Evolutionary conservation across 2,888 invertebrate species (phyloP).

Genomic region (Orthonychiurus folsomi): DNA sequence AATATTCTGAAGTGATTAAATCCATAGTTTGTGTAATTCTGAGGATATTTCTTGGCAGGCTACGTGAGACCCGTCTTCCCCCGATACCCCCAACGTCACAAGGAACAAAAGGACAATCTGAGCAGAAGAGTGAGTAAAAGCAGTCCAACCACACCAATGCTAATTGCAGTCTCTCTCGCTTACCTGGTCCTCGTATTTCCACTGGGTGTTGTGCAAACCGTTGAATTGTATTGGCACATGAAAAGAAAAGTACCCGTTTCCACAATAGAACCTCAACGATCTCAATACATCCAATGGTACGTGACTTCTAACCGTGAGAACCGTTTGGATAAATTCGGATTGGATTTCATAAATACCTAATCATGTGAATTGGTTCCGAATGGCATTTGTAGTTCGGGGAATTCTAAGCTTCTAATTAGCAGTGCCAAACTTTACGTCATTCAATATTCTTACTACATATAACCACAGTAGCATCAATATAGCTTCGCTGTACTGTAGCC

Average conservation of each 20-base stretch:
- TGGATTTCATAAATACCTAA: no score
- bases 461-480: no score
- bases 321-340: no score
- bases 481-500: no score
- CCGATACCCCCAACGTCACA: background rate
- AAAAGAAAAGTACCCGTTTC: conserved; percentile 41
- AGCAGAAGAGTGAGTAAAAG: conserved; percentile 15
- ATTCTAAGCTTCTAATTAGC: no score
- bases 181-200: conserved; percentile 44
- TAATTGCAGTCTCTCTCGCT: conserved; percentile 44
- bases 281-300: conserved; percentile 43
- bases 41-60: background rate
- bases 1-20: no score
- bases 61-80: background rate
- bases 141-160: conserved; percentile 42
- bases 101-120: background rate
- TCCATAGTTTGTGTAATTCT: background rate
- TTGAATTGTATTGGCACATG: conserved; percentile 44
- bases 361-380: no score
- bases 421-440: no score
- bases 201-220: conserved; percentile 44
- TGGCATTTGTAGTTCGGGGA: no score
- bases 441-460: no score
- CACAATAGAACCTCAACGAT: conserved; percentile 28
- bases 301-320: no score